These are phyloP conservation scores for Sorex maritimensis DNA, from an alignment of 2,797 vertebrate species.

Conservation along the genomic window DNA sequence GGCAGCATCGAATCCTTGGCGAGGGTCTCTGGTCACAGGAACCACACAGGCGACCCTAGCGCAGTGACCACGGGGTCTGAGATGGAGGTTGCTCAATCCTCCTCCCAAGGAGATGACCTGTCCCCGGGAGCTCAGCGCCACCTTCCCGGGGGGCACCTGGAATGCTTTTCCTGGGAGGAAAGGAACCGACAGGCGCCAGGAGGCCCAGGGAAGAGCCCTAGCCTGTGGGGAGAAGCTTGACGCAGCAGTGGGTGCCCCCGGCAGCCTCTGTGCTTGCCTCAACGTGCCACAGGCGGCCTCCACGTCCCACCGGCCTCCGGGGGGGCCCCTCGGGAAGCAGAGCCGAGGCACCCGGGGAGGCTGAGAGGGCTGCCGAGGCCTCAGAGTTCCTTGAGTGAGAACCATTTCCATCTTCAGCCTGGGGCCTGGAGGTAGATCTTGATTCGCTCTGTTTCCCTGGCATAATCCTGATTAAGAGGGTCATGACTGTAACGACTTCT, in stretches of 20 bases:
- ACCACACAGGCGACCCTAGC: neutral
- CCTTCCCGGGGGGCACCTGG: neutral
- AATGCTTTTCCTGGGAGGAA: conserved; percentile 48
- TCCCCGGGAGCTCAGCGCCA: conserved; percentile 35
- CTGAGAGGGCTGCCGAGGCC: neutral
- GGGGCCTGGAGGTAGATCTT: neutral
- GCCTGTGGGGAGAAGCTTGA: too few relatives aligned
- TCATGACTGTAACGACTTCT: conserved; percentile 2
- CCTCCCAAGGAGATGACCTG: conserved; percentile 66
- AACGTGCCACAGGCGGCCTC: neutral
- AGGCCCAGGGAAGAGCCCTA: neutral
- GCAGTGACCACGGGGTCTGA: conserved; percentile 42
- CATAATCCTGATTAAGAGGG: neutral
- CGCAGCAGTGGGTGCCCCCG: too few relatives aligned
- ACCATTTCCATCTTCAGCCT: neutral
- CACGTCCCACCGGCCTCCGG: accelerated
- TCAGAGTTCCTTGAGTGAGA: accelerated
- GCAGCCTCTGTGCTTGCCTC: too few relatives aligned
- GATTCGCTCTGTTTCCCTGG: neutral
- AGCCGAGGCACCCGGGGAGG: neutral
- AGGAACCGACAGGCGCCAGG: neutral
- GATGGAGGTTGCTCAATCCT: neutral
- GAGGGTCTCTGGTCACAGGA: conserved; percentile 32
- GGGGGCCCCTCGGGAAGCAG: neutral
- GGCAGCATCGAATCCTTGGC: too few relatives aligned